Base-by-base conservation (phyloP, 2,888 invertebrate species). In the Atethmia centrago region DNA sequence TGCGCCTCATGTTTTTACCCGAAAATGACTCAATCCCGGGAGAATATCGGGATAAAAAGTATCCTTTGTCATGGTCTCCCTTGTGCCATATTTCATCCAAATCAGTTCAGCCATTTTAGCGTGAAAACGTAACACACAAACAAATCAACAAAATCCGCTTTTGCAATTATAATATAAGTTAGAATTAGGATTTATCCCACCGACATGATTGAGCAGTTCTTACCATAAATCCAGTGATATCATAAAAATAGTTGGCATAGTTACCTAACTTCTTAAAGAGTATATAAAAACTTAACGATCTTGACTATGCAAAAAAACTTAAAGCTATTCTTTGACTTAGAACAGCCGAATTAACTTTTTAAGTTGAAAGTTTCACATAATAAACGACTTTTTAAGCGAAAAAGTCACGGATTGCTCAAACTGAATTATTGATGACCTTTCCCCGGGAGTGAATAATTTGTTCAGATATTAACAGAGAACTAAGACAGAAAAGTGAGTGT, bases 341-440 rank as follows among this genome's bases (percentile, higher is more conserved):
- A 49, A 81, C 14, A 49, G 62, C 28, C 55, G 51, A 72, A 83
- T 65, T 82, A 71, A 84, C 71, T 67, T 42, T n/a, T n/a, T n/a
- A n/a, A n/a, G n/a, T n/a, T 7, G 19, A 72, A 74, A 80, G 66
- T 79, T 76, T 63, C 62, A 68, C 49, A 62, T 76, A 31, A 75
- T 69, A 71, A 77, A 82, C 42, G 72, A 84, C 42, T 76, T 84
- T 84, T 71, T 74, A 70, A 81, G 56, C 70, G 75, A 75, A 84
- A 80, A 81, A 75, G 36, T 85, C 74, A 49, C 71, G 64, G 71
- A 75, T 71, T 82, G 62, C 74, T 71, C 59, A n/a, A 69, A 53
- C 40, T 84, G 85, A 80, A 84, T 82, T 80, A 71, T 84, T 77
- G 66, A 79, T 76, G 79, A 71, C 16, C 62, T 69, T 16, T 25